phyloP scores from a whole-genome alignment of 2,888 invertebrate species.

The Eupithecia centaureata region DNA sequence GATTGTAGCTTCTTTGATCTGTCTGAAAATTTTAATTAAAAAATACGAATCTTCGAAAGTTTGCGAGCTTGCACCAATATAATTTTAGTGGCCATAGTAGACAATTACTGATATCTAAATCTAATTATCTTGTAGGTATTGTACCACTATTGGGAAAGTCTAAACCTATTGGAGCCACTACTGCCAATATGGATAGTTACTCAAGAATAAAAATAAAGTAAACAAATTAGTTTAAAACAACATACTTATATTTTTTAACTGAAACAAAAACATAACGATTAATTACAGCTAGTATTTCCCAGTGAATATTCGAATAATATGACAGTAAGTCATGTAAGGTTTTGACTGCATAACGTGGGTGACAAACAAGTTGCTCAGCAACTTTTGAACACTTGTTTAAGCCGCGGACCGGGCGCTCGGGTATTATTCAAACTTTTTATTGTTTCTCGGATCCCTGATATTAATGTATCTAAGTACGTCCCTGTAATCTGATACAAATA shows the following conservation, averaged over 20 bases:
- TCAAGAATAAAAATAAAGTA: neutral
- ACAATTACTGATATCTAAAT: neutral
- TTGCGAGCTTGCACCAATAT: neutral
- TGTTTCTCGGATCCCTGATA: slow-evolving; percentile 60
- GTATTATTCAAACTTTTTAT: slow-evolving; percentile 80
- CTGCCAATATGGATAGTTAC: too few species aligned
- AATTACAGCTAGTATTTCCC: too few species aligned
- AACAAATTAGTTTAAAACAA: too few species aligned
- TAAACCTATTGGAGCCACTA: too few species aligned
- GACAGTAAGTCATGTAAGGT: neutral
- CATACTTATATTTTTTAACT: too few species aligned
- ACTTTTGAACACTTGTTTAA: slow-evolving; percentile 39
- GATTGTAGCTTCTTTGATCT: neutral
- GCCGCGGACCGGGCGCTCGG: slow-evolving; percentile 59
- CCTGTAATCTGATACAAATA: slow-evolving; percentile 53
- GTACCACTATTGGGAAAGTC: too few species aligned
- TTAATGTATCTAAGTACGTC: slow-evolving; percentile 61
- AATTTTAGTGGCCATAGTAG: too few species aligned
- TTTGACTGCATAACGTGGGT: neutral
- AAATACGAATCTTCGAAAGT: neutral
- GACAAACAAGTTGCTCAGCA: slow-evolving; percentile 20
- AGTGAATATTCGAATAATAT: neutral
- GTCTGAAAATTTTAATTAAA: neutral
- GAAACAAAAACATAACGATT: too few species aligned
- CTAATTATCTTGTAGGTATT: too few species aligned